Evolutionary conservation across 2,888 invertebrate genomes (phyloP), one percentile per base, ranked within the genome.

Genomic region (Diadegma fenestrale): DNA sequence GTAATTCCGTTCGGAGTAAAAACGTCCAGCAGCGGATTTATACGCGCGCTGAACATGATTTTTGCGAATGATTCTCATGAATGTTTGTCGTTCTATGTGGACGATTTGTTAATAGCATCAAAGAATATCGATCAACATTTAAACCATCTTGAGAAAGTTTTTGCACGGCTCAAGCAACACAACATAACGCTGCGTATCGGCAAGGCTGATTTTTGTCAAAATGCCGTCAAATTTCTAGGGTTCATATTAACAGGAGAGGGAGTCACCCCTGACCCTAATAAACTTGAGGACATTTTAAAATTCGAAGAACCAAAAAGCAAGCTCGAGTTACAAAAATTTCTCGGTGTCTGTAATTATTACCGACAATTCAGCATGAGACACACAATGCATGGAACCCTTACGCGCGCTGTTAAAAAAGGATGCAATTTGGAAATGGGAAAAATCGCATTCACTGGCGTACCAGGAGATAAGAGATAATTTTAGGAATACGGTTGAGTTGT

Each of bases 401-500:
- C 48, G 48, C 0, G 6, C 17, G 48, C 48, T 48, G 5, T 48
- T 48, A 48, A 48, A 48, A 48, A 48, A 48, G 17, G 48, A 48
- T 0, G 17, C 48, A n/a, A 17, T 48, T n/a, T 64, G 64, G 64
- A 37, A 64, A 41, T 64, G 64, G 64, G 30, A 41, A 0, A 0
- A 19, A 2, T 41, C 17, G 10, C 64, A 80, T 12, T 17, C 72
- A 5, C 7, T n/a, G 4, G 80, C 80, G 8, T 72, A 48, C 64
- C 12, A 33, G 22, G 64, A 80, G 3, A 54, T 80, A 54, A 80
- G 66, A 58, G 0, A 84, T 6, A 81, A 71, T 73, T 88, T 89
- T 17, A 26, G n/a, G 5, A 48, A 48, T 5, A 17, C 73, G 2
- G 79, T 85, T 1, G 26, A 66, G 33, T 30, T 89, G 10, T 41